Evolutionary conservation across 2,888 invertebrate species (phyloP), one percentile per base, ranked within the genome.

Genomic region (Oscheius sp.): DNA sequence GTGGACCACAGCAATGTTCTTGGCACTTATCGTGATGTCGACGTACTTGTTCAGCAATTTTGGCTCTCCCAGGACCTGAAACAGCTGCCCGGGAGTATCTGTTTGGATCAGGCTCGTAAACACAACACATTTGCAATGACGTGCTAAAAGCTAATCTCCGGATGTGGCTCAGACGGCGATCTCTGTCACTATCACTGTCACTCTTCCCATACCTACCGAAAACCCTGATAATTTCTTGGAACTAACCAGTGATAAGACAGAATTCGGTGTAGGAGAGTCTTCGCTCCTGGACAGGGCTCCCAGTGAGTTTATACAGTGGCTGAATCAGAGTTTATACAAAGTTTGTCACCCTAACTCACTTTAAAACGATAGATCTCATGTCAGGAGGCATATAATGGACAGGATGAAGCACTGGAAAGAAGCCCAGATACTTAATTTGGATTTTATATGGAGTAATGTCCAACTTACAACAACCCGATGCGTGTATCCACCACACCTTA

Each of bases 301-400:
- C n/a, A 68, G 35, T 7, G 68, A 37, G 10, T 68, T 53, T n/a
- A 68, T 53, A 21, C 55, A 33, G 33, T 55, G 33, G 1, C 68
- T 68, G 4, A 66, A 66, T 11, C 5, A 10, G 13, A 42, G 5
- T 13, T 62, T 42, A 13, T 13, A 33, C 11, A 42, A 37, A 42
- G 29, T 11, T 9, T 42, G 37, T 3, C 13, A 9, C 21, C 13
- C 13, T 13, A 55, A 42, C 68, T 55, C 33, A 68, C 68, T 55
- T 35, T 2, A 68, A 53, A 9, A 55, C 11, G 29, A 68, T 4
- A 2, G 53, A 35, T 21, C 68, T 10, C 53, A 68, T 68, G 55
- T 68, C 68, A 21, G 68, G 21, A 21, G 68, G 53, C 68, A 68
- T 68, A 9, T 55, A 51, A 37, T 68, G 68, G 21, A 68, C 68